Percentiles rank a stretch among this genome's conserved stretches.
These are phyloP conservation scores for Spodoptera littoralis DNA, from an alignment of 2,888 invertebrate species.

Conservation along the genomic window DNA sequence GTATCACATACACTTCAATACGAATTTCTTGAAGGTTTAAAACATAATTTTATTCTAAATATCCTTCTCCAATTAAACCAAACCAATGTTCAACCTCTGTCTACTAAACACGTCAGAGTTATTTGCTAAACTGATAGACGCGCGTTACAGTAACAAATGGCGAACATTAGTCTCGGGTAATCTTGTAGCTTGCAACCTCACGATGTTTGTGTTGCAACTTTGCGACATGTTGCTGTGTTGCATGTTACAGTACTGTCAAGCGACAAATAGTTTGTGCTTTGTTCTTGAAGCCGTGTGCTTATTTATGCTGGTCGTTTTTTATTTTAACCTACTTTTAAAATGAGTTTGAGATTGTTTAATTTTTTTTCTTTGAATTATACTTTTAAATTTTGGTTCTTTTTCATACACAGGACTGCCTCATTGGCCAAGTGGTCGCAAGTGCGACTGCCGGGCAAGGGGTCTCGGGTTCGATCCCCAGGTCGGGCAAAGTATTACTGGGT, in stretches of 20 bases:
- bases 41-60: background rate
- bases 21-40: too few relatives aligned
- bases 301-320: background rate
- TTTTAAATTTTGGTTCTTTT: background rate
- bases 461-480: too few relatives aligned
- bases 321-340: background rate
- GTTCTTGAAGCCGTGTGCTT: slow-evolving; percentile 1
- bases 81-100: background rate
- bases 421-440: too few relatives aligned
- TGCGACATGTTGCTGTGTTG: slow-evolving; percentile 22
- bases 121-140: slow-evolving; percentile 21
- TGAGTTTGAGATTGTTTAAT: too few relatives aligned
- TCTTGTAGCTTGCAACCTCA: slow-evolving; percentile 33
- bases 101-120: slow-evolving; percentile 1
- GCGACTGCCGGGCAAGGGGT: too few relatives aligned
- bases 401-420: too few relatives aligned
- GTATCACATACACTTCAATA: too few relatives aligned
- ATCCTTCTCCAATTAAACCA: background rate
- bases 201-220: slow-evolving; percentile 43
- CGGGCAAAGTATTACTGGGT: too few relatives aligned
- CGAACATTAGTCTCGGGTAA: slow-evolving; percentile 44
- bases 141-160: slow-evolving; percentile 29
- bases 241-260: slow-evolving; percentile 15
- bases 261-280: slow-evolving; percentile 44
- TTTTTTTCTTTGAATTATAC: too few relatives aligned